These are phyloP conservation scores for Sceloporus undulatus DNA, from an alignment of 2,113 vertebrate genomes.

Conservation along the genomic window DNA sequence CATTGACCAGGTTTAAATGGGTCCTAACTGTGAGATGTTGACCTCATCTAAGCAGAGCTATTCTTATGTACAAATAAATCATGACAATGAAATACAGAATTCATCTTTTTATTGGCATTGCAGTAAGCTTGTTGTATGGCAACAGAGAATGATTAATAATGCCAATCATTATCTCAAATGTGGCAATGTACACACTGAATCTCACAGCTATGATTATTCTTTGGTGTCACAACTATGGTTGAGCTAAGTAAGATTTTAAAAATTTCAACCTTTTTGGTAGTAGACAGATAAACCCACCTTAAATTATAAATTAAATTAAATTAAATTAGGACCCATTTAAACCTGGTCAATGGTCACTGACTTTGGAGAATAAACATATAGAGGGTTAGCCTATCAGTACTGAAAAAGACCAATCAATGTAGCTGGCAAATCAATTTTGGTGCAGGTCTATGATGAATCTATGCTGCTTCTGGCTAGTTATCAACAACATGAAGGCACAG, in stretches of 20 bases:
- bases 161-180: background rate
- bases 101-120: background rate
- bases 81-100: slow-evolving; percentile 1
- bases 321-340: background rate
- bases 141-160: background rate
- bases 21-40: no score
- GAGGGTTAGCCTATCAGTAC: background rate
- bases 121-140: background rate
- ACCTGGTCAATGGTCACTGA: background rate
- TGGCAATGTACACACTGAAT: background rate
- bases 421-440: background rate
- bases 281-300: background rate
- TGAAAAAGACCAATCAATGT: background rate
- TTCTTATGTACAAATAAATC: background rate
- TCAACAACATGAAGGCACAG: slow-evolving; percentile 44
- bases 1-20: no score
- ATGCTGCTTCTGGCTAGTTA: slow-evolving; percentile 26
- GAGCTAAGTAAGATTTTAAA: background rate
- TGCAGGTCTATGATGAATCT: background rate
- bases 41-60: background rate
- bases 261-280: background rate
- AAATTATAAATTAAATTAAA: background rate
- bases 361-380: accelerated
- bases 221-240: background rate
- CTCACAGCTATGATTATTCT: background rate